Evolutionary conservation across 2,797 vertebrate genomes (phyloP).

Genomic region (Salarias fasciatus): DNA sequence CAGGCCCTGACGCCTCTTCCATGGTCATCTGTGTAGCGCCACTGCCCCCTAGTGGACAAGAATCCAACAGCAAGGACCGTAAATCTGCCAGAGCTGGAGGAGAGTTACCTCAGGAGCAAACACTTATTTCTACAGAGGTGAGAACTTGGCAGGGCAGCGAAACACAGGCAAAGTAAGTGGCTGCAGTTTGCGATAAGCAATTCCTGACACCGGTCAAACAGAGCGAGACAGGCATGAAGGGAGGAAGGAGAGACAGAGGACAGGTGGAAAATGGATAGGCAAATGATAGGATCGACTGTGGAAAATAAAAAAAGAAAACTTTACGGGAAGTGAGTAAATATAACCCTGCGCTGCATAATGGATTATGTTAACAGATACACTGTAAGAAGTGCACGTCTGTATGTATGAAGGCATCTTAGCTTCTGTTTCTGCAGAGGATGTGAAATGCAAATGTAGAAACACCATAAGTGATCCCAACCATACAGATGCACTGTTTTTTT

Average conservation of each 20-base stretch:
- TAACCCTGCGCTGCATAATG: background rate
- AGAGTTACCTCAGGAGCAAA: background rate
- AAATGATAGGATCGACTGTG: background rate
- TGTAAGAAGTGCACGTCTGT: background rate
- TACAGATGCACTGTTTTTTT: no score
- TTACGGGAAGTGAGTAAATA: background rate
- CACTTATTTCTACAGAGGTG: background rate
- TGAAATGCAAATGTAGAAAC: slow-evolving; percentile 19
- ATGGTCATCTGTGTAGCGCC: slow-evolving; percentile 45
- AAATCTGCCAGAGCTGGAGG: background rate
- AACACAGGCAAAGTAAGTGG: background rate
- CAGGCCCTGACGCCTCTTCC: background rate
- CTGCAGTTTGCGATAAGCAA: background rate
- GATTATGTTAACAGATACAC: background rate
- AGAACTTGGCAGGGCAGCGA: background rate
- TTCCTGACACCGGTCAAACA: no score
- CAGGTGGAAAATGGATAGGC: background rate
- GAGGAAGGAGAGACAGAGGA: no score
- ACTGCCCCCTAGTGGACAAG: slow-evolving; percentile 75
- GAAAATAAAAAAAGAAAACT: background rate
- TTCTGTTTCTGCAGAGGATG: slow-evolving; percentile 4
- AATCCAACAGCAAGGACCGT: slow-evolving; percentile 7
- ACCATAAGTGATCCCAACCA: background rate
- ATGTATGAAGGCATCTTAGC: slow-evolving; percentile 1
- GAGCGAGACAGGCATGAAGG: no score